Percentiles rank a stretch among this genome's conserved stretches.
phyloP scores from a whole-genome alignment of 2,797 vertebrate genomes.

The Rhabdophis nuchalis region DNA sequence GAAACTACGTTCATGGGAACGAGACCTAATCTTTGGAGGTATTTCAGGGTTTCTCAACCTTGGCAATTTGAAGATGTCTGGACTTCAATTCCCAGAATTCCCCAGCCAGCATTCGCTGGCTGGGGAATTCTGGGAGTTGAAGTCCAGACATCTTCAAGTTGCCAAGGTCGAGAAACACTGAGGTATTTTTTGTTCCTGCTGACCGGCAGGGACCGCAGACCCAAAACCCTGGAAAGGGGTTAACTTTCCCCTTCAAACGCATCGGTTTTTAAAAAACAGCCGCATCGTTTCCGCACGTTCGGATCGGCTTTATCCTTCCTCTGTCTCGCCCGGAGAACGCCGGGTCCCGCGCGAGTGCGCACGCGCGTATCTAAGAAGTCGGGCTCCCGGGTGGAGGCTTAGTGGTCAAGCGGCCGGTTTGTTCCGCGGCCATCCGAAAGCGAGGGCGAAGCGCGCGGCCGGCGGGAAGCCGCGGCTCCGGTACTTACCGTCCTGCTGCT shows the following conservation, averaged over 20 bases:
- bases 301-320: not conserved
- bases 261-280: not conserved
- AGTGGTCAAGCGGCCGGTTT: not conserved
- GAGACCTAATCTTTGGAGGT: not conserved
- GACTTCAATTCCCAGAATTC: too few relatives aligned
- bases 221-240: not conserved
- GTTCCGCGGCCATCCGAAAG: not conserved
- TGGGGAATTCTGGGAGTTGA: too few relatives aligned
- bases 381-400: not conserved
- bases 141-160: too few relatives aligned
- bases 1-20: not conserved
- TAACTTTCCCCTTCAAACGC: not conserved
- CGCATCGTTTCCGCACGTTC: not conserved
- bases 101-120: too few relatives aligned
- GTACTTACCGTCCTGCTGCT: slow-evolving; percentile 96
- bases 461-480: not conserved
- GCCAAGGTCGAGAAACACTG: too few relatives aligned
- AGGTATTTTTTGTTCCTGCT: not conserved
- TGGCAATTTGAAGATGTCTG: too few relatives aligned
- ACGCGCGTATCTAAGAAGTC: not conserved
- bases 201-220: too few relatives aligned
- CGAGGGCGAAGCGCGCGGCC: not conserved
- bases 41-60: too few relatives aligned
- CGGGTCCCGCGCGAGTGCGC: not conserved
- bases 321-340: not conserved